These are phyloP conservation scores for Drosophila ustulata DNA, from an alignment of 2,888 invertebrate genomes.

Conservation along the genomic window DNA sequence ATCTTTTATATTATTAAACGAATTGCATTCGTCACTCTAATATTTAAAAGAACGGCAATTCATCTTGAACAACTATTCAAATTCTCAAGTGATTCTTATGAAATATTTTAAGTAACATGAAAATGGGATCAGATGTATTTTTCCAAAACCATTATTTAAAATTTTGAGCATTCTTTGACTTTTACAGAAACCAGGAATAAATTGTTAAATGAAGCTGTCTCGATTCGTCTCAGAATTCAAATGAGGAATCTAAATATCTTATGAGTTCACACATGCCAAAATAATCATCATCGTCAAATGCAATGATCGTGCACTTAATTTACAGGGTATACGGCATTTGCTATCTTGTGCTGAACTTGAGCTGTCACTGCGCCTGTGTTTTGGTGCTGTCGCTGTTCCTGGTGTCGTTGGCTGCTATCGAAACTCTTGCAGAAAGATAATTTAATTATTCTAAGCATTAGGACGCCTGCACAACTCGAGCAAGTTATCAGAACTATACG, in stretches of 20 bases:
- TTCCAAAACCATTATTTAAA: background rate
- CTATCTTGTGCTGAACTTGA: constrained; percentile 24
- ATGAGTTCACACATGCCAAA: background rate
- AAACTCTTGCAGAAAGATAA: constrained; percentile 55
- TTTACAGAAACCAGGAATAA: background rate
- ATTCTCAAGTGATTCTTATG: background rate
- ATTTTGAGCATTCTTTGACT: background rate
- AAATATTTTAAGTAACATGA: background rate
- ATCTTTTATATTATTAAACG: too few relatives aligned
- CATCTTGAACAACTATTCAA: background rate
- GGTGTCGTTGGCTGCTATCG: constrained; percentile 42
- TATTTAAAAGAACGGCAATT: too few relatives aligned
- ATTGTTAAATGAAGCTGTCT: too few relatives aligned
- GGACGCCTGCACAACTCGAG: constrained; percentile 26
- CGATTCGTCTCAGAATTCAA: too few relatives aligned
- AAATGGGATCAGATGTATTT: background rate
- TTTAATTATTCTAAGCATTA: constrained; percentile 65
- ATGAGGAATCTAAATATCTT: background rate
- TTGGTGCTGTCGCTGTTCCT: constrained; percentile 5
- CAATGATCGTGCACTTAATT: background rate
- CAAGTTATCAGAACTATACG: constrained; percentile 68
- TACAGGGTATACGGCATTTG: constrained; percentile 12
- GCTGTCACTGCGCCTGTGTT: constrained; percentile 18
- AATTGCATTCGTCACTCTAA: too few relatives aligned
- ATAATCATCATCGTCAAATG: background rate